Percentiles rank a stretch among this genome's conserved stretches.
These are phyloP conservation scores for Ormia ochracea DNA, from an alignment of 2,888 invertebrate species.

Conservation along the genomic window DNA sequence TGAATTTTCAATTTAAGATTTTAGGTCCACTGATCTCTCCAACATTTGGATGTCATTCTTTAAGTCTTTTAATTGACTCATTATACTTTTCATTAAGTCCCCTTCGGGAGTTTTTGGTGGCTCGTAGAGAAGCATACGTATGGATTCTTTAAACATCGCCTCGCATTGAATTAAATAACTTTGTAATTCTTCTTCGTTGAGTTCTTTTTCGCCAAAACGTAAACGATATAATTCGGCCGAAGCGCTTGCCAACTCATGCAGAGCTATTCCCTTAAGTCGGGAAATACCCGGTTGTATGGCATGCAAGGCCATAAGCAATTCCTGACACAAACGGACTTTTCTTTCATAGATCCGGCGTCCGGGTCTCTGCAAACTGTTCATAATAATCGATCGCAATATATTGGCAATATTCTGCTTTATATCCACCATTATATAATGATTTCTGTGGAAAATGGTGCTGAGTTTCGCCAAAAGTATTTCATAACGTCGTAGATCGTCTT, in stretches of 20 bases:
- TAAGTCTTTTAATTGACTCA: slow-evolving; percentile 81
- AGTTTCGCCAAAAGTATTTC: slow-evolving; percentile 80
- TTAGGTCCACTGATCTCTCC: slow-evolving; percentile 24
- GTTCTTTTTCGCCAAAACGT: slow-evolving; percentile 69
- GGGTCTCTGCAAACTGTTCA: slow-evolving; percentile 78
- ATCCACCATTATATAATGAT: slow-evolving; percentile 83
- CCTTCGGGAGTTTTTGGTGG: slow-evolving; percentile 85
- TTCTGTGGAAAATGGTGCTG: slow-evolving; percentile 80
- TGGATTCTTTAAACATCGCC: slow-evolving; percentile 80
- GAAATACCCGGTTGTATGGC: slow-evolving; percentile 81
- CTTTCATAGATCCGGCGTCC: slow-evolving; percentile 80
- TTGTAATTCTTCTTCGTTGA: slow-evolving; percentile 72
- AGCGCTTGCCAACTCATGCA: slow-evolving; percentile 86
- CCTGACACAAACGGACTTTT: slow-evolving; percentile 82
- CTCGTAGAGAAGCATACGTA: slow-evolving; percentile 84
- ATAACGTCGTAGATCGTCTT: slow-evolving; percentile 71
- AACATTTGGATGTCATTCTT: slow-evolving; percentile 65
- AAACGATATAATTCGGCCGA: slow-evolving; percentile 79
- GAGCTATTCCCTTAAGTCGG: slow-evolving; percentile 80
- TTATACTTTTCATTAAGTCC: slow-evolving; percentile 82
- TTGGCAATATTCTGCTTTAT: slow-evolving; percentile 84
- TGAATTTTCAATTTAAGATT: slow-evolving; percentile 1
- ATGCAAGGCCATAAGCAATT: slow-evolving; percentile 82
- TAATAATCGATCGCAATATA: slow-evolving; percentile 78
- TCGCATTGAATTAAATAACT: slow-evolving; percentile 80